Percentiles rank a stretch among this genome's conserved stretches.
Evolutionary conservation across 2,797 vertebrate genomes (phyloP).

Genomic region (Coregonus sp.): DNA sequence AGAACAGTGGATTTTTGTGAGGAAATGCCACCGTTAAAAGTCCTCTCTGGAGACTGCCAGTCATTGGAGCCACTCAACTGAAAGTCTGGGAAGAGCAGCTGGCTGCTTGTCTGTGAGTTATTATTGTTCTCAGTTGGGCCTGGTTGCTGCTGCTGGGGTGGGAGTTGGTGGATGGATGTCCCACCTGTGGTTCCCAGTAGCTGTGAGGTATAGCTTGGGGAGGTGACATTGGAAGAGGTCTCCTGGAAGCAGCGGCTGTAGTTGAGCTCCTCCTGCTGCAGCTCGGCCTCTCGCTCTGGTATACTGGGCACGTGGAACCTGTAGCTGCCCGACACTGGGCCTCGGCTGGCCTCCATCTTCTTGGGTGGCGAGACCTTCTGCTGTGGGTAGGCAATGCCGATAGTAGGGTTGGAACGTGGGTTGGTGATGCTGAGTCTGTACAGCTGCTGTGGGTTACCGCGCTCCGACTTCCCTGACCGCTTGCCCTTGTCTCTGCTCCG

Average conservation of each 20-base stretch:
- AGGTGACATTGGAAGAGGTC: conserved; percentile 79
- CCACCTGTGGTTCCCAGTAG: conserved; percentile 70
- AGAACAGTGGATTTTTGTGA: conserved; percentile 80
- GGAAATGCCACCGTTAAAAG: conserved; percentile 82
- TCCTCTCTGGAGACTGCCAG: conserved; percentile 86
- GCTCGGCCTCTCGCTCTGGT: conserved; percentile 80
- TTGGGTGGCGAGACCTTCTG: conserved; percentile 85
- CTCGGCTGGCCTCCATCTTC: conserved; percentile 76
- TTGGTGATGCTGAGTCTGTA: conserved; percentile 85
- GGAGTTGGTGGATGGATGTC: conserved; percentile 66
- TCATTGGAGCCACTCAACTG: conserved; percentile 76
- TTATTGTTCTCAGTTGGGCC: conserved; percentile 76
- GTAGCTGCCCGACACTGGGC: conserved; percentile 78
- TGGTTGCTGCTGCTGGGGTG: conserved; percentile 60
- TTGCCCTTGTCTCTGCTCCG: conserved; percentile 79
- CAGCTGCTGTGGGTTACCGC: conserved; percentile 84
- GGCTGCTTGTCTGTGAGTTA: conserved; percentile 70
- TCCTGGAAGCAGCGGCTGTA: conserved; percentile 86
- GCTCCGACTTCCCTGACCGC: conserved; percentile 79
- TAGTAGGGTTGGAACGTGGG: conserved; percentile 82
- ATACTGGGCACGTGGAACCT: conserved; percentile 83
- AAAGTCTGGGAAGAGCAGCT: conserved; percentile 83
- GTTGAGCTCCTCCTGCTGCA: conserved; percentile 81
- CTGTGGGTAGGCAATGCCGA: conserved; percentile 88
- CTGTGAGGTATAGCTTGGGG: conserved; percentile 91